phyloP scores from a whole-genome alignment of 30 jellyfish, hydroid and myxozoan species.

The Aurelia aurita complex sp. Pacific region DNA sequence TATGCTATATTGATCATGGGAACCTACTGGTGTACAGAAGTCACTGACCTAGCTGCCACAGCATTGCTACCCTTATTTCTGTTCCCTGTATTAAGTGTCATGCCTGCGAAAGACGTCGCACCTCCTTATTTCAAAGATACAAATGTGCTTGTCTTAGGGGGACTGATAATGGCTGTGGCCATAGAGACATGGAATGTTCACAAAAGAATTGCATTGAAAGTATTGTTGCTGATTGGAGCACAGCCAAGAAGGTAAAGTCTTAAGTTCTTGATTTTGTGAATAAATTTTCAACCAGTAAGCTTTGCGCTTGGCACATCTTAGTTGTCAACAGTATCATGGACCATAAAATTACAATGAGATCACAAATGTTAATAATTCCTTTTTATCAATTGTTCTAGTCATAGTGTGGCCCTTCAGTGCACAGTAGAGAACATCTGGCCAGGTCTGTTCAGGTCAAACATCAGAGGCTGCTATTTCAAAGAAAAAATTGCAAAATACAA shows the following conservation, averaged over 20 bases:
- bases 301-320: no score
- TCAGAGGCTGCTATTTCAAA: no score
- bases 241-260: conserved; percentile 90
- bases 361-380: no score
- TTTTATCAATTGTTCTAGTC: no score
- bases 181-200: conserved; percentile 98
- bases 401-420: no score
- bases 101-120: conserved; percentile 85
- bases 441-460: no score
- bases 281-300: no score
- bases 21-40: conserved; percentile 94
- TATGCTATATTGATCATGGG: conserved; percentile 92
- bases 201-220: conserved; percentile 89
- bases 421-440: no score
- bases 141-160: conserved; percentile 91
- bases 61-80: conserved; percentile 89
- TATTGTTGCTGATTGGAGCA: conserved; percentile 89
- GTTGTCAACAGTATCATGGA: no score
- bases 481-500: no score
- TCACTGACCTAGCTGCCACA: conserved; percentile 93
- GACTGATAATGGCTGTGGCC: conserved; percentile 94
- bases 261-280: background rate
- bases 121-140: conserved; percentile 96
- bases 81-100: conserved; percentile 86
- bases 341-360: no score